Percentiles rank a stretch among this genome's conserved stretches.
These are phyloP conservation scores for Helobdella robusta DNA, from an alignment of 2,888 invertebrate species.

Conservation along the genomic window DNA sequence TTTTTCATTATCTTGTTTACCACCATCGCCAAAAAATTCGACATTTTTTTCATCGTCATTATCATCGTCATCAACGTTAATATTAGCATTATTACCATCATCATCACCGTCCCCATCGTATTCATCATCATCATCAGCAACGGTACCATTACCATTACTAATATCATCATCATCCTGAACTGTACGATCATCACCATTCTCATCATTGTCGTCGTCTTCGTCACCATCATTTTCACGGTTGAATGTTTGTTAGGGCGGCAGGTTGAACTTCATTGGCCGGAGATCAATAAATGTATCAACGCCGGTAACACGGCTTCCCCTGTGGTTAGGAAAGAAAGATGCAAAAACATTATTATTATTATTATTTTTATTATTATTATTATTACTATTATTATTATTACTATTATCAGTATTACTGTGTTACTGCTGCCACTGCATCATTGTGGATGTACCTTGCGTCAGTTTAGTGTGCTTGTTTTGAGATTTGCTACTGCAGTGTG, in stretches of 20 bases:
- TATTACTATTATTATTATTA: neutral
- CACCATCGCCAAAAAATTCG: neutral
- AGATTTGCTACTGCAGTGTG: too few relatives aligned
- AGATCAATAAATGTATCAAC: too few relatives aligned
- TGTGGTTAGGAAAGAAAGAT: too few relatives aligned
- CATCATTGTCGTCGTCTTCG: neutral
- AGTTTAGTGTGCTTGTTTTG: too few relatives aligned
- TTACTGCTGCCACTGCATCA: too few relatives aligned
- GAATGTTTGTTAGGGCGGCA: too few relatives aligned
- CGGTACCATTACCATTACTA: neutral
- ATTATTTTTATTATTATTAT: slow-evolving; percentile 6
- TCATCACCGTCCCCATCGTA: neutral
- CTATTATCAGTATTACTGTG: too few relatives aligned
- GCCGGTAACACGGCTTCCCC: too few relatives aligned
- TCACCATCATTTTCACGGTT: neutral
- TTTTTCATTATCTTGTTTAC: neutral
- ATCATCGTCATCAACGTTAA: neutral
- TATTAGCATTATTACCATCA: neutral
- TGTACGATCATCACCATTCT: neutral
- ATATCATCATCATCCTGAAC: neutral
- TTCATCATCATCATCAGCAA: neutral
- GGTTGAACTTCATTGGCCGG: too few relatives aligned
- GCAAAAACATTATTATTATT: neutral
- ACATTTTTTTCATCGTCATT: neutral
- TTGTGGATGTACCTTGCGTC: neutral